phyloP scores from a whole-genome alignment of 2,797 vertebrate species.

The Oreortyx pictus region DNA sequence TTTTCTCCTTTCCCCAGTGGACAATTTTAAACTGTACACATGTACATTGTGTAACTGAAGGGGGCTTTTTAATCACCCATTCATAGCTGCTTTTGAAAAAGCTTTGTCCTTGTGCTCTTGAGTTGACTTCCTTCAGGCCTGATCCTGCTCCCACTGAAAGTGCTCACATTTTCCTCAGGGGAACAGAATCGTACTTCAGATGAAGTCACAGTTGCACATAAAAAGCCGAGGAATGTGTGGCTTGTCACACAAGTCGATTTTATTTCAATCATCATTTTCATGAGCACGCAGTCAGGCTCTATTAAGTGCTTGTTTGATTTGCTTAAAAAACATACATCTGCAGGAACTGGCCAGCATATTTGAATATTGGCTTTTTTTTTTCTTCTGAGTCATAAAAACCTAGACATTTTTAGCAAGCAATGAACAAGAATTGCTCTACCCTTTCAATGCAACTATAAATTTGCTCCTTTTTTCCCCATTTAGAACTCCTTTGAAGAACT shows the following conservation, averaged over 20 bases:
- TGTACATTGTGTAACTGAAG: slow-evolving; percentile 18
- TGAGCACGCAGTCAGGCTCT: slow-evolving; percentile 34
- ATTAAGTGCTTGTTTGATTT: slow-evolving; percentile 64
- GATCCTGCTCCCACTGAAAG: not conserved
- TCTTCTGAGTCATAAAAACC: slow-evolving; percentile 54
- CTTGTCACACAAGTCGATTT: slow-evolving; percentile 58
- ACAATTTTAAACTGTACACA: slow-evolving; percentile 48
- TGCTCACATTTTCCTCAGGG: not conserved
- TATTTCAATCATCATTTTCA: slow-evolving; percentile 51
- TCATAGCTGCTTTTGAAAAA: slow-evolving; percentile 46
- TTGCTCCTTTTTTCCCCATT: slow-evolving; percentile 60
- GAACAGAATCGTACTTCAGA: slow-evolving; percentile 7
- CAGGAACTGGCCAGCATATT: slow-evolving; percentile 64
- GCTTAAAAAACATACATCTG: slow-evolving; percentile 62
- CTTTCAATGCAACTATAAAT: slow-evolving; percentile 77
- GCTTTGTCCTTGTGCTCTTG: slow-evolving; percentile 33
- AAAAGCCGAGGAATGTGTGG: slow-evolving; percentile 49
- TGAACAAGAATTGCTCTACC: slow-evolving; percentile 61
- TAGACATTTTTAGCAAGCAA: slow-evolving; percentile 65
- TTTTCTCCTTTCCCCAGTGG: slow-evolving; percentile 30
- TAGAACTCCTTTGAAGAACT: slow-evolving; percentile 79
- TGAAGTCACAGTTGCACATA: slow-evolving; percentile 51
- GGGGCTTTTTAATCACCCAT: slow-evolving; percentile 23
- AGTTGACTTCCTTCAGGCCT: slow-evolving; percentile 14
- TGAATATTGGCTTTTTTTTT: slow-evolving; percentile 50